Percentiles rank a stretch among this genome's conserved stretches.
phyloP scores from a whole-genome alignment of 2,797 vertebrate genomes.

The Sebastes glaucus region DNA sequence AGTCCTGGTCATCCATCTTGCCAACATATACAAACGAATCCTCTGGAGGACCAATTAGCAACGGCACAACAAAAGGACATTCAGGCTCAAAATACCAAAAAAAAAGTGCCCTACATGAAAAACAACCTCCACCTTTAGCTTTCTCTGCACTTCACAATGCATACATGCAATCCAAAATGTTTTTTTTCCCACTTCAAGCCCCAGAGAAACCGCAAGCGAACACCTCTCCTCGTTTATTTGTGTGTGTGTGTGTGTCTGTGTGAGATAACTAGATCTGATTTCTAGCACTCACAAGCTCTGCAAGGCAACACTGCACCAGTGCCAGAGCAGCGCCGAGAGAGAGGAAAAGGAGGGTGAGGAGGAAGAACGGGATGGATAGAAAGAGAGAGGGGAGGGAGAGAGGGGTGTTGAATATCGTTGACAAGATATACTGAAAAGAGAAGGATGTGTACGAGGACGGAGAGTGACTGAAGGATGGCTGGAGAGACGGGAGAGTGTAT shows the following conservation, averaged over 20 bases:
- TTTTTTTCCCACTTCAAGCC: conserved; percentile 27
- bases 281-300: conserved; percentile 66
- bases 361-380: conserved; percentile 26
- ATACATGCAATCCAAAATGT: conserved; percentile 23
- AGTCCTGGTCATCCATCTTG: conserved; percentile 69
- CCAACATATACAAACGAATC: conserved; percentile 59
- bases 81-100: conserved; percentile 40
- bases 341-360: conserved; percentile 45
- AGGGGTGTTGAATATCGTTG: conserved; percentile 26
- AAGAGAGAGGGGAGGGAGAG: not conserved
- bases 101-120: conserved; percentile 12
- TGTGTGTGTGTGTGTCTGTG: conserved; percentile 46
- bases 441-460: conserved; percentile 42
- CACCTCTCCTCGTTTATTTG: conserved; percentile 49
- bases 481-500: conserved; percentile 29
- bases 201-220: conserved; percentile 37
- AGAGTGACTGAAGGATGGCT: conserved; percentile 47
- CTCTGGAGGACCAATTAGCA: conserved; percentile 75
- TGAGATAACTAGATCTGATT: conserved; percentile 76
- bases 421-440: conserved; percentile 57
- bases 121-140: conserved; percentile 44
- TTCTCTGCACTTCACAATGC: conserved; percentile 23
- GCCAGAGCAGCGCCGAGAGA: conserved; percentile 52
- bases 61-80: conserved; percentile 49
- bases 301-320: conserved; percentile 76